Percentiles rank a stretch among this genome's conserved stretches.
These are phyloP conservation scores for Ylistrum balloti DNA, from an alignment of 1,140 invertebrate species.

Conservation along the genomic window DNA sequence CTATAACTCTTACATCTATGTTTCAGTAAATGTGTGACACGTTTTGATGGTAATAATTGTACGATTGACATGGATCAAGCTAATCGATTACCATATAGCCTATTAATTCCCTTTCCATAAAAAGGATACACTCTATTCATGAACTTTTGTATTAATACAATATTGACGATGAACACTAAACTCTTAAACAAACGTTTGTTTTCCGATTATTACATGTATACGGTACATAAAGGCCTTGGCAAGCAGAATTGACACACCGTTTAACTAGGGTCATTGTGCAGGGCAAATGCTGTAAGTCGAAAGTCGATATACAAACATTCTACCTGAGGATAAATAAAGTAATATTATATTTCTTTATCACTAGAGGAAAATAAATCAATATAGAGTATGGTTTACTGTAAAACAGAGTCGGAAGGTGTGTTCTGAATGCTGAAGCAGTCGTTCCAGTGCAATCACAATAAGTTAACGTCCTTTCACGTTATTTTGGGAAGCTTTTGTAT, in stretches of 20 bases:
- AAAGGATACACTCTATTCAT: background rate
- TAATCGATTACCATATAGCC: background rate
- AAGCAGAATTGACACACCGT: background rate
- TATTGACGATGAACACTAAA: slow-evolving; percentile 6
- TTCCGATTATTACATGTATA: background rate
- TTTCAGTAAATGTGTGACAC: background rate
- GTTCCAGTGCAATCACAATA: background rate
- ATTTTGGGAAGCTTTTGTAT: background rate
- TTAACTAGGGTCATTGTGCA: slow-evolving; percentile 18
- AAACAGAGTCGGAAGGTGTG: background rate
- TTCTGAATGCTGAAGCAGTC: background rate
- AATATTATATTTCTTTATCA: slow-evolving; percentile 6
- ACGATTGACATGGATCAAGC: background rate
- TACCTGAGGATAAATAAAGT: background rate
- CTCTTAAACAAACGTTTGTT: background rate
- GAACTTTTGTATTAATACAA: background rate
- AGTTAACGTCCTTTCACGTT: background rate
- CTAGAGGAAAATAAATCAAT: background rate
- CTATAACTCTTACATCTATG: too few relatives aligned
- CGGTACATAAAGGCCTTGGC: background rate
- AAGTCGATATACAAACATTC: slow-evolving; percentile 13
- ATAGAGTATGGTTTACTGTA: background rate
- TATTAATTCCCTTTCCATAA: background rate
- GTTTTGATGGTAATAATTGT: background rate
- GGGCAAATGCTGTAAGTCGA: background rate